Base-by-base conservation (phyloP, 2,113 vertebrate species). In the Synodontis membranacea region DNA sequence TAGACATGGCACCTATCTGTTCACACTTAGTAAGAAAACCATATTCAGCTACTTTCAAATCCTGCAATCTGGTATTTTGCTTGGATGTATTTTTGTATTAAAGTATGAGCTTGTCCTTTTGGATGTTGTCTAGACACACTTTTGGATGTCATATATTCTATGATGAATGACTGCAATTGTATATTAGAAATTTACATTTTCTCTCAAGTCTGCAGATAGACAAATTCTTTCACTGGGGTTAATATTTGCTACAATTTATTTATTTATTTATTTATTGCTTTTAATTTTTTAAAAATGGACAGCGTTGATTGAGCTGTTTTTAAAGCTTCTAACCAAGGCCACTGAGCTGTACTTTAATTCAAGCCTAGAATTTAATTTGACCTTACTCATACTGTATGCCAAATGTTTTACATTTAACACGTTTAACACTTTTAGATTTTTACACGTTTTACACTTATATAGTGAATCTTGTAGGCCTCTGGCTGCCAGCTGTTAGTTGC, bases 1-100 rank as follows among this genome's bases (percentile, higher is more conserved):
- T 84, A 68, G 82, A 74, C 79, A 72, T 62, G 62, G 10, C 70
- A 75, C 78, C 79, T 37, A 21, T 84, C 64, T 81, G 82, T 72
- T 68, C 28, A 58, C 9, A 66, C 21, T 66, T 31, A 81, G 37
- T 58, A 15, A 66, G 54, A 81, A 81, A 74, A 82, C 52, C 34
- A 72, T 60, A 42, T 34, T 86, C 15, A 80, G 85, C 78, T 81
- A 66, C 78, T 72, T 68, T 66, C n/a, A 80, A 68, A 80, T 25
- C 37, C 64, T 58, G 48, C 85, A 17, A 31, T 31, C 3, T 5
- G 31, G 60, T 68, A 6, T 1, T 68, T 86, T 56, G 37, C 42
- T 72, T 66, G 8, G 1, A 23, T 70, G n/a, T n/a, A n/a, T n/a
- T n/a, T n/a, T n/a, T n/a, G n/a, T n/a, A n/a, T 83, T 50, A 52